A percentile compares a stretch with the other conserved stretches of the same genome.
phyloP scores from a whole-genome alignment of 1,140 invertebrate species.

The Drosophila arizonae region DNA sequence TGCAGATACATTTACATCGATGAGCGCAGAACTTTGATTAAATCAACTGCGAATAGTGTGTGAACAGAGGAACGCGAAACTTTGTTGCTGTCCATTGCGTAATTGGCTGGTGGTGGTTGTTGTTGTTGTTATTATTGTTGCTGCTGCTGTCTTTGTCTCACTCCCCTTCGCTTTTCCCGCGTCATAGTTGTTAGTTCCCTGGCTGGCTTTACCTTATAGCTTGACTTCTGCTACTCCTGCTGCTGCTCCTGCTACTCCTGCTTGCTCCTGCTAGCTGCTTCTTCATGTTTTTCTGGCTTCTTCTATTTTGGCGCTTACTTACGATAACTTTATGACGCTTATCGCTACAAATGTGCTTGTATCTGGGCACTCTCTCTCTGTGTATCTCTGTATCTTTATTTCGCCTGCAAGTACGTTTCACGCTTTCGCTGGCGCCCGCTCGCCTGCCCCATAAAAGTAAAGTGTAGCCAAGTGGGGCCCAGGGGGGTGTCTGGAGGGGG shows the following conservation, averaged over 20 bases:
- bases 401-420: conserved; percentile 74
- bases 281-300: conserved; percentile 23
- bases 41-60: conserved; percentile 48
- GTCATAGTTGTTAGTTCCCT: conserved; percentile 2
- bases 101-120: conserved; percentile 64
- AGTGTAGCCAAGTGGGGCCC: conserved; percentile 64
- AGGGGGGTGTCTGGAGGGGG: neutral
- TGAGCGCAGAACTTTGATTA: conserved; percentile 58
- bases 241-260: neutral
- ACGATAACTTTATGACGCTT: conserved; percentile 81
- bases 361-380: conserved; percentile 59
- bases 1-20: conserved; percentile 25
- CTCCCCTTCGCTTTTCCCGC: too few species aligned
- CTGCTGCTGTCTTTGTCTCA: neutral
- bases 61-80: conserved; percentile 48
- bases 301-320: conserved; percentile 73
- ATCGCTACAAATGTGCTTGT: conserved; percentile 81
- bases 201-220: conserved; percentile 56
- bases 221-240: conserved; percentile 27
- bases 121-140: neutral
- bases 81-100: conserved; percentile 58
- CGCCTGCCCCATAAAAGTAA: conserved; percentile 78
- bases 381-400: conserved; percentile 78
- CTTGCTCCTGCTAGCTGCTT: neutral
- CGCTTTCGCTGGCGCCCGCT: conserved; percentile 44